These are phyloP conservation scores for Enteromius argenteus DNA, from an alignment of 2,797 vertebrate species.

Conservation along the genomic window DNA sequence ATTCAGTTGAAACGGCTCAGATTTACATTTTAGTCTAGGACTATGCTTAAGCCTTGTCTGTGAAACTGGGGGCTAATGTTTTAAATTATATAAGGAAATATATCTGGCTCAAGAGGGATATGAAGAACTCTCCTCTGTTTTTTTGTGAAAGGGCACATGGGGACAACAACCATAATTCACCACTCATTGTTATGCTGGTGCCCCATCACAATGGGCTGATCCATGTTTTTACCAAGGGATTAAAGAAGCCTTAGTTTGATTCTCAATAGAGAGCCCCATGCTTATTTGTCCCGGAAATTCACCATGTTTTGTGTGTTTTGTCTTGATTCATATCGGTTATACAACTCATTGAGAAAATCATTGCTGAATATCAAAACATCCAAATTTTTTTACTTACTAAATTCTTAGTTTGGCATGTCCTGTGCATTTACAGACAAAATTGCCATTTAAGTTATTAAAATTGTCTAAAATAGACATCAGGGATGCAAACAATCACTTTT, in stretches of 20 bases:
- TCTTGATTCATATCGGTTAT: constrained; percentile 1
- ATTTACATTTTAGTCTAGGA: too few species aligned
- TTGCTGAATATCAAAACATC: not conserved
- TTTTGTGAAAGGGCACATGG: constrained; percentile 15
- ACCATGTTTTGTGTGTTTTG: constrained; percentile 29
- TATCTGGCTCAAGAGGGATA: not conserved
- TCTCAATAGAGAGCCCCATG: constrained; percentile 22
- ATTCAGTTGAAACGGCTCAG: too few species aligned
- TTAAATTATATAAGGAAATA: not conserved
- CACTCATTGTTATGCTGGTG: constrained; percentile 35
- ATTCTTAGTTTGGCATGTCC: not conserved
- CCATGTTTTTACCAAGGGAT: constrained; percentile 38
- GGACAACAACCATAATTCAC: constrained; percentile 41
- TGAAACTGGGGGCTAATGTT: not conserved
- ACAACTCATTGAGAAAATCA: not conserved
- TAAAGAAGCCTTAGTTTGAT: constrained; percentile 37
- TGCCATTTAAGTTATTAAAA: not conserved
- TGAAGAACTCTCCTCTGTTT: not conserved
- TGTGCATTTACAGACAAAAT: not conserved
- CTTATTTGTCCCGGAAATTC: constrained; percentile 34
- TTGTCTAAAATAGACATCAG: not conserved
- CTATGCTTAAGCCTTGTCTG: too few species aligned
- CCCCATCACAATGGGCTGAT: constrained; percentile 40
- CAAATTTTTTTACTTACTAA: not conserved
- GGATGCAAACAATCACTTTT: not conserved